Evolutionary conservation across 2,113 vertebrate genomes (phyloP).

Genomic region (Cromileptes altivelis): DNA sequence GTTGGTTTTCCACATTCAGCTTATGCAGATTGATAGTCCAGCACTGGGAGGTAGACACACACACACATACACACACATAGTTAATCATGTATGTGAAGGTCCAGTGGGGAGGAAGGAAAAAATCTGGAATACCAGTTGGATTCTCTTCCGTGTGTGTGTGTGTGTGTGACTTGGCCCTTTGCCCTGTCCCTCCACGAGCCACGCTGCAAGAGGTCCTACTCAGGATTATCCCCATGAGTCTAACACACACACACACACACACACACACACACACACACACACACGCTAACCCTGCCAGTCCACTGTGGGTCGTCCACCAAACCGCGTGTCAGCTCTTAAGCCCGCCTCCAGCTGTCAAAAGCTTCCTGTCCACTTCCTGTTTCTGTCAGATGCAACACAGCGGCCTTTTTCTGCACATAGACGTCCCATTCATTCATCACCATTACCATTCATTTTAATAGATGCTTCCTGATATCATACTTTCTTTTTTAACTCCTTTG

Average conservation of each 20-base stretch:
- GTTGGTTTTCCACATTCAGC: slow-evolving; percentile 63
- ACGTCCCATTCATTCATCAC: slow-evolving; percentile 65
- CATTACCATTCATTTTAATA: slow-evolving; percentile 56
- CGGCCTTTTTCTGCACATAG: slow-evolving; percentile 58
- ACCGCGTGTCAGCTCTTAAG: slow-evolving; percentile 46
- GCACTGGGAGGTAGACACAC: slow-evolving; percentile 43
- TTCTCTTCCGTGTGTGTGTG: slow-evolving; percentile 15
- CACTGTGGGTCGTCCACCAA: slow-evolving; percentile 59
- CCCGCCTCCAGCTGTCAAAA: slow-evolving; percentile 67
- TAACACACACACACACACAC: slow-evolving; percentile 4
- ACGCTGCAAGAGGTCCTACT: slow-evolving; percentile 57
- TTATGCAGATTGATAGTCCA: slow-evolving; percentile 73
- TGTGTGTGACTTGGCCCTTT: slow-evolving; percentile 55
- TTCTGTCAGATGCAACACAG: slow-evolving; percentile 72
- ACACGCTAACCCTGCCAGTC: slow-evolving; percentile 20
- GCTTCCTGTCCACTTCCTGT: slow-evolving; percentile 77
- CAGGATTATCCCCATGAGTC: slow-evolving; percentile 59
- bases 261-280: slow-evolving; percentile 21
- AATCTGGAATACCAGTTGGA: slow-evolving; percentile 78
- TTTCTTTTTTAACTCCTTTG: slow-evolving; percentile 11
- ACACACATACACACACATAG: slow-evolving; percentile 50
- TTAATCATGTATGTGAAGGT: slow-evolving; percentile 74
- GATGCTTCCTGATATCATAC: slow-evolving; percentile 56
- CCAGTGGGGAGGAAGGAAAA: slow-evolving; percentile 63
- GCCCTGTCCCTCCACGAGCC: slow-evolving; percentile 71